Conservation (phyloP, 2,113 vertebrate species). For the Sitta europaea region DNA sequence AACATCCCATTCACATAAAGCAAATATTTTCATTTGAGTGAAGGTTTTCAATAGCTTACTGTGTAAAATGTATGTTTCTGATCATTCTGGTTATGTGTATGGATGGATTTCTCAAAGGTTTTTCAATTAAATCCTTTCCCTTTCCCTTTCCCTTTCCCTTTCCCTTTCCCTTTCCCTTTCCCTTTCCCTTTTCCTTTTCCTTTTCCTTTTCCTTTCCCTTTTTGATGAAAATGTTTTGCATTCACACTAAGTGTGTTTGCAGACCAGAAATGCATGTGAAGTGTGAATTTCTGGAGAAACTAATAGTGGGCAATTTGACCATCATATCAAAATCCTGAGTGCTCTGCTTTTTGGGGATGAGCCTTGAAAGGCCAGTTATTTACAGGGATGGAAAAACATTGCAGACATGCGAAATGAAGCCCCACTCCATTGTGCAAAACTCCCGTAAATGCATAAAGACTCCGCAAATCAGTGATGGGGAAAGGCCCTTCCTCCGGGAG, state of each 20-base stretch:
- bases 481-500: background rate
- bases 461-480: rapidly evolving
- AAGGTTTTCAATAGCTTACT: background rate
- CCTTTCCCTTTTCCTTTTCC: background rate
- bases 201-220: background rate
- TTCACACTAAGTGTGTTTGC: background rate
- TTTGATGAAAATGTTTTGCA: background rate
- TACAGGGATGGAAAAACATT: background rate
- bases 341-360: background rate
- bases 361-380: background rate
- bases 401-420: background rate
- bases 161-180: too few species aligned
- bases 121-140: background rate
- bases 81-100: background rate
- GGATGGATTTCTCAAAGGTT: background rate
- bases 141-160: too few species aligned
- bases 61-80: background rate
- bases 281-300: conserved; percentile 13
- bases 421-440: background rate
- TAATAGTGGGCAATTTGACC: background rate
- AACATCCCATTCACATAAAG: background rate
- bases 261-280: background rate
- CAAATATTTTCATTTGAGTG: background rate
- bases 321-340: background rate
- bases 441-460: background rate